Percentiles rank a stretch among this genome's conserved stretches.
Conservation (phyloP, 2,888 invertebrate genomes). For the Lymantria monacha region DNA sequence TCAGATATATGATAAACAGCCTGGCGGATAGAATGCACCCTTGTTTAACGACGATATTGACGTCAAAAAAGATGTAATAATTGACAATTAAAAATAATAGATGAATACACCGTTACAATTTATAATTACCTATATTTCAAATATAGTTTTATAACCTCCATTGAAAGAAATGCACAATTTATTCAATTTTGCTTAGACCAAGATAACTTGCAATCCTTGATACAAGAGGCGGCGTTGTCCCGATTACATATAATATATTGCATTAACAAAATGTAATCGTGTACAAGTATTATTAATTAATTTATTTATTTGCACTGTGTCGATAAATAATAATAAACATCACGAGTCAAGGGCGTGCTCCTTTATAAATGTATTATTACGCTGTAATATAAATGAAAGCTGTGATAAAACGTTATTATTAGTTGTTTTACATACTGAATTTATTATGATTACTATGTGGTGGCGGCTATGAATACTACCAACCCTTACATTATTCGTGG, state of each 20-base stretch:
- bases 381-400: conserved; percentile 1
- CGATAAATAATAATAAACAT: conserved; percentile 14
- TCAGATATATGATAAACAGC: no score
- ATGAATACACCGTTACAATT: no score
- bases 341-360: conserved; percentile 21
- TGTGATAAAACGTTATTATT: neutral
- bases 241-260: conserved; percentile 11
- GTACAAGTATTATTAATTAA: conserved; percentile 11
- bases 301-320: conserved; percentile 20
- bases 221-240: conserved; percentile 1
- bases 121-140: no score
- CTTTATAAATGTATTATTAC: conserved; percentile 4
- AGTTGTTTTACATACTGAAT: neutral
- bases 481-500: no score
- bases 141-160: no score
- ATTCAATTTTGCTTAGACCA: no score
- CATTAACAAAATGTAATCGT: conserved; percentile 18
- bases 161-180: no score
- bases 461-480: no score
- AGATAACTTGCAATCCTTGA: neutral
- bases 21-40: no score
- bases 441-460: conserved; percentile 7
- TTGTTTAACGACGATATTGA: no score
- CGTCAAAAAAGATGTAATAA: no score
- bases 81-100: no score